Evolutionary conservation across 2,113 vertebrate genomes (phyloP).

Genomic region (Baryphthengus martii): DNA sequence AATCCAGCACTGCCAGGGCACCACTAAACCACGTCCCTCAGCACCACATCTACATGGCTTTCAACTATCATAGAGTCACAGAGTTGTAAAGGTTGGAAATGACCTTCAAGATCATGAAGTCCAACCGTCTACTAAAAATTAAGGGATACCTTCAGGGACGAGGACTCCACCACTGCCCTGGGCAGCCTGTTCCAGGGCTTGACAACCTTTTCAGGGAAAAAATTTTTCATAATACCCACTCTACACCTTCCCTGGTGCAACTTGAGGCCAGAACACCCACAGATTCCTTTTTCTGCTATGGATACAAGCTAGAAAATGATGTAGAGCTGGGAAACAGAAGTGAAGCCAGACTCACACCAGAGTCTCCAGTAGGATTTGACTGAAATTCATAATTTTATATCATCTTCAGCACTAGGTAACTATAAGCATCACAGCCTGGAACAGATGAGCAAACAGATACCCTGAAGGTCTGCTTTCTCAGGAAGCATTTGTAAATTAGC

Average conservation of each 20-base stretch:
- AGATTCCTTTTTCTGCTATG: neutral
- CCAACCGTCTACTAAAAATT: too few species aligned
- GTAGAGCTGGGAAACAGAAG: neutral
- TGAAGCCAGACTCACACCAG: too few species aligned
- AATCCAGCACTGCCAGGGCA: neutral
- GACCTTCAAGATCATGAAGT: too few species aligned
- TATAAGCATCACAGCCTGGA: neutral
- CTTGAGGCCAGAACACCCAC: neutral
- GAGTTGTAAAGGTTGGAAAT: too few species aligned
- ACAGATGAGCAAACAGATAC: accelerated
- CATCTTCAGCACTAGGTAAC: neutral
- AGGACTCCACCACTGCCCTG: neutral
- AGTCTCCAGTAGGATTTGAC: neutral
- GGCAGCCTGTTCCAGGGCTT: neutral
- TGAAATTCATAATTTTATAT: neutral
- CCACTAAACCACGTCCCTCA: neutral
- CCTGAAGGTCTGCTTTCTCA: neutral
- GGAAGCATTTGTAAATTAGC: neutral
- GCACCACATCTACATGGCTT: neutral
- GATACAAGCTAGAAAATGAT: neutral
- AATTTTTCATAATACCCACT: neutral
- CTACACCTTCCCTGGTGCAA: neutral
- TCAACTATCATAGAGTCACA: too few species aligned
- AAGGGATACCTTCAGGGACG: too few species aligned
- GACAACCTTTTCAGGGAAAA: neutral